Base-by-base conservation (phyloP, 2,888 invertebrate genomes). In the Phaedon cochleariae region DNA sequence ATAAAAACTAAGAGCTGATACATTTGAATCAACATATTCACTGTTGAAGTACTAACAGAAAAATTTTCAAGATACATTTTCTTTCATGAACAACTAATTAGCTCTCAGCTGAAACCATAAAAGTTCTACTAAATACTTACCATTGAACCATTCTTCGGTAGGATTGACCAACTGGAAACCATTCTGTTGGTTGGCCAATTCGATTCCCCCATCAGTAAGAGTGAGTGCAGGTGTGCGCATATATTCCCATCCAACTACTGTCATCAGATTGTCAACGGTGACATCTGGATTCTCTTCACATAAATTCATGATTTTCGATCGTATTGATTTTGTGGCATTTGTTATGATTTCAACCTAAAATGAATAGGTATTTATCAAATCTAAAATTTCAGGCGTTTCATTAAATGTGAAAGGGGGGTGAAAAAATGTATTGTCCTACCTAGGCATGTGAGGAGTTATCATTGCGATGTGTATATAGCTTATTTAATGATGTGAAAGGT, bases 141-240 rank as follows among this genome's bases (percentile, higher is more conserved):
- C 94, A 81, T 94, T 93, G 82, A 94, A 96, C 93, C 94, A 94
- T 71, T 91, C 89, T 74, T 96, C 92, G 0, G 92, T 92, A 1
- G 96, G 95, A 84, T 95, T 94, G 57, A 96, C 85, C 80, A 90
- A 88, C 79, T 95, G 93, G 82, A 95, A 95, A 52, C 95, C 95
- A 74, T 91, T 88, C 81, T 95, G 94, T 77, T 90, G 87, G 78
- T 90, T 88, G 72, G 92, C 90, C 73, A 89, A 87, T 62, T 87
- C 86, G 74, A 89, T 87, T 0, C 93, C 94, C 21, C 92, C 92
- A 79, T 94, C 94, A 65, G 87, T 87, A 12, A 92, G 77, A 21
- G 86, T 86, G 29, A 90, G 82, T 0, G 92, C 89, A 18, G 88
- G 86, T 0, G 93, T 94, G 57, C 93, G 88, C 67, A 96, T 85